Percentiles rank a stretch among this genome's conserved stretches.
Conservation (phyloP, 2,797 vertebrate species). For the Pangasius djambal region DNA sequence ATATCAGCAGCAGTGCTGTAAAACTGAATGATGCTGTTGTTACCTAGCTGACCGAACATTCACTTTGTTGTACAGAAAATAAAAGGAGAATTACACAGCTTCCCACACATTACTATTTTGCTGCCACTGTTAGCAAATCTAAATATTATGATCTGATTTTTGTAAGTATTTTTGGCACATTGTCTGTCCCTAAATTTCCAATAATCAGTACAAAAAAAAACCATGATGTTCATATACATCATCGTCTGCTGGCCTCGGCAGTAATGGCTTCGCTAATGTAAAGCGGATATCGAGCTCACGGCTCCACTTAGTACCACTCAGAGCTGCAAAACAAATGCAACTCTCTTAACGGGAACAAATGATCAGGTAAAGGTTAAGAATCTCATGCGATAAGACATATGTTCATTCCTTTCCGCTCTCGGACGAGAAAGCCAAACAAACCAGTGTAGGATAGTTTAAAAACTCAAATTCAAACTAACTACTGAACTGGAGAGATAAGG, state of each 20-base stretch:
- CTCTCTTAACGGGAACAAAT: neutral
- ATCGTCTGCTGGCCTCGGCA: neutral
- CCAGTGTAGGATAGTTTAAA: no score
- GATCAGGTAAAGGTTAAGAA: neutral
- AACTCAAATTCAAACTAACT: neutral
- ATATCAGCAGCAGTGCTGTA: neutral
- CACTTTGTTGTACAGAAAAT: neutral
- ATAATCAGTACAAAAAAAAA: neutral
- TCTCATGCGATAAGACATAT: neutral
- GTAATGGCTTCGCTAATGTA: slow-evolving; percentile 2
- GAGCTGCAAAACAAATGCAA: neutral
- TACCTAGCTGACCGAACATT: neutral
- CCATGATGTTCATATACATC: neutral
- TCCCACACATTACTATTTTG: neutral
- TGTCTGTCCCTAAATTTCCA: neutral
- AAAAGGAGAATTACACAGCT: neutral
- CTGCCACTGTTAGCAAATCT: neutral
- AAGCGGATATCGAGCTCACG: neutral
- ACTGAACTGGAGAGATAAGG: neutral
- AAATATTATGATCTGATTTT: neutral
- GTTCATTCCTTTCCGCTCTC: neutral
- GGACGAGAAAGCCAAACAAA: no score
- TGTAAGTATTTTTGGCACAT: neutral
- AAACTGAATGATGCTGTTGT: neutral
- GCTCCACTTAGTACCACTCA: neutral